These are phyloP conservation scores for Agriotes lineatus DNA, from an alignment of 2,888 invertebrate species.

Conservation along the genomic window DNA sequence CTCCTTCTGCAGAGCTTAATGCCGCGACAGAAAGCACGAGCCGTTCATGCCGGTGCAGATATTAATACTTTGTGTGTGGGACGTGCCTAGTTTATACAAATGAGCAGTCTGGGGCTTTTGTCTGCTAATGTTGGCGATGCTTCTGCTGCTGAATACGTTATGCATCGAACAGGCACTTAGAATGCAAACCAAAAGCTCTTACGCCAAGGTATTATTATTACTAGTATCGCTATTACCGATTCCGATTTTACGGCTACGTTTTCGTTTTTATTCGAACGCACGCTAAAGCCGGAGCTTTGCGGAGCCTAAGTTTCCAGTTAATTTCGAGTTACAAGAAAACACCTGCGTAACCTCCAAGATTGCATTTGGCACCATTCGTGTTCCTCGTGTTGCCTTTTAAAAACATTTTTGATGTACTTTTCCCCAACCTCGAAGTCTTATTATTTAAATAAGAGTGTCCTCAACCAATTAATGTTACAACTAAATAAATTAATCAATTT, in stretches of 20 bases:
- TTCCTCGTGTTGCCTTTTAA: too few species aligned
- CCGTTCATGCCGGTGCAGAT: slow-evolving; percentile 47
- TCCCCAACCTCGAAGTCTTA: too few species aligned
- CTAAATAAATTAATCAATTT: too few species aligned
- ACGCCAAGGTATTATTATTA: slow-evolving; percentile 35
- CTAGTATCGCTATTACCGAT: slow-evolving; percentile 21
- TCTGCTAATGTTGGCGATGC: slow-evolving; percentile 51
- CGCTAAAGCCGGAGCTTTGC: background rate
- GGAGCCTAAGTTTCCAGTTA: background rate
- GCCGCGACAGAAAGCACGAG: slow-evolving; percentile 43
- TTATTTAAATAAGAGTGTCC: too few species aligned
- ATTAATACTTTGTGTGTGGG: slow-evolving; percentile 52
- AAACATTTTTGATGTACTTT: too few species aligned
- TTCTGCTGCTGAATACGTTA: slow-evolving; percentile 48
- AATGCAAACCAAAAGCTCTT: slow-evolving; percentile 37
- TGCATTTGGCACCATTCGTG: too few species aligned
- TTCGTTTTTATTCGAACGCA: slow-evolving; percentile 9
- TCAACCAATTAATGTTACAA: too few species aligned
- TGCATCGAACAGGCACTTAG: slow-evolving; percentile 45
- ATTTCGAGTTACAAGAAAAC: background rate
- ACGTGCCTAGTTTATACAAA: slow-evolving; percentile 51
- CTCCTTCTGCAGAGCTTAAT: slow-evolving; percentile 34
- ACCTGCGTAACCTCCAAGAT: too few species aligned
- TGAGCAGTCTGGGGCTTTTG: slow-evolving; percentile 50
- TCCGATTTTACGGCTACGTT: slow-evolving; percentile 13